These are phyloP conservation scores for Ivindomyrus marchei DNA, from an alignment of 2,113 vertebrate genomes.

Conservation along the genomic window DNA sequence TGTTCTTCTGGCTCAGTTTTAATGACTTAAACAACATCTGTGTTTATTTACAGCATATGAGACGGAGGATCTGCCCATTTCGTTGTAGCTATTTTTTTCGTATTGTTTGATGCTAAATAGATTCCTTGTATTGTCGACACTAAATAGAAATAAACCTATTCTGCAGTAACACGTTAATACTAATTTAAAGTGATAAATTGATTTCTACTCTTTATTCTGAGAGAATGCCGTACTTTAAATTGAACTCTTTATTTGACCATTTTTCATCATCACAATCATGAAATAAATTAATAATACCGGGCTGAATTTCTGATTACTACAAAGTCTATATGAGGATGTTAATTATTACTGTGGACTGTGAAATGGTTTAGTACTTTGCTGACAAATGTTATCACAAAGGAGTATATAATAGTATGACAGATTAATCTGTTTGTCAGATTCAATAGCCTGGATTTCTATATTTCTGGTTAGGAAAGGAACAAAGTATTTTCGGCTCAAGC, in stretches of 20 bases:
- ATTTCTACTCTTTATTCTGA: not conserved
- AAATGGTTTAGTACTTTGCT: not conserved
- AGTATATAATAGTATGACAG: not conserved
- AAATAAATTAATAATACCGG: not conserved
- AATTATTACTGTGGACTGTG: not conserved
- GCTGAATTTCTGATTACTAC: not conserved
- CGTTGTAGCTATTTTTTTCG: not conserved
- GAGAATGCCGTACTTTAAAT: not conserved
- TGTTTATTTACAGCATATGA: not conserved
- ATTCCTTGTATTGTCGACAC: not conserved
- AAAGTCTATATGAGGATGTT: not conserved
- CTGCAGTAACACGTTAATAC: not conserved
- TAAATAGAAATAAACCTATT: not conserved
- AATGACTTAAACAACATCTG: not conserved
- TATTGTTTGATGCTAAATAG: not conserved
- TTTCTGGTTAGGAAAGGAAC: not conserved
- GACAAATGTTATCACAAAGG: not conserved
- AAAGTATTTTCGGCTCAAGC: not conserved
- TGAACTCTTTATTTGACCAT: not conserved
- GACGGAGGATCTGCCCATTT: not conserved
- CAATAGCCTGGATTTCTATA: not conserved
- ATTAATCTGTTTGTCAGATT: not conserved
- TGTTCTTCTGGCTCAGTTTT: not conserved
- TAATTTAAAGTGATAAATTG: not conserved
- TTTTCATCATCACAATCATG: not conserved